Evolutionary conservation across 2,888 invertebrate species (phyloP), one percentile per base, ranked within the genome.

Genomic region (Oxycera nigricornis): DNA sequence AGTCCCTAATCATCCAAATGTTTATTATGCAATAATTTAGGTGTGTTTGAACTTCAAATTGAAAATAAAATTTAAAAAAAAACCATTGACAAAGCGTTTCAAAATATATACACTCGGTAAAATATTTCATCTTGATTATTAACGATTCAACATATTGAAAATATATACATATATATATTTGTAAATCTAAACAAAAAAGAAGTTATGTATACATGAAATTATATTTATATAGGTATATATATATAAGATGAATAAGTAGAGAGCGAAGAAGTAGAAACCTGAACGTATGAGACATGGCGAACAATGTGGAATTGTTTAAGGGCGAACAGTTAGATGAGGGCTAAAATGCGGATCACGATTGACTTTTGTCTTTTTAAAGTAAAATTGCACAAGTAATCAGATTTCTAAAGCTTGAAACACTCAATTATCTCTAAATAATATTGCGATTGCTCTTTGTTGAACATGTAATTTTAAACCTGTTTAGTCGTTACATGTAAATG

Each of bases 161-260:
- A 70, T 70, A 55, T 70, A 70, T 70, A 70, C 55, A 52, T 55
- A 70, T 70, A 55, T 70, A 70, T 70, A 70, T 70, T 70, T 70
- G 70, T 70, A 70, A 70, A 70, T 70, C 70, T 70, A 24, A 52
- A 68, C 26, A 30, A 59, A 62, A 62, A 62, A 35, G 30, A 50
- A 46, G 55, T 52, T 70, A 70, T 70, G 55, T 68, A 68, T 70
- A 70, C 52, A 67, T 70, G 55, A 70, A 70, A 70, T 70, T 70
- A 70, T 70, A 70, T 70, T 70, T 70, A 70, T 70, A 70, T 55
- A 70, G 55, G 31, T 31, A 55, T 52, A 70, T 7, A 31, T 55
- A 70, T 28, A 68, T 24, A 68, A 28, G 52, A 62, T 22, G 41
- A 24, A 41, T 41, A 39, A 14, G n/a, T n/a, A 65, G 55, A 50